phyloP scores from a whole-genome alignment of 2,888 invertebrate genomes.

The Thymelicus sylvestris region DNA sequence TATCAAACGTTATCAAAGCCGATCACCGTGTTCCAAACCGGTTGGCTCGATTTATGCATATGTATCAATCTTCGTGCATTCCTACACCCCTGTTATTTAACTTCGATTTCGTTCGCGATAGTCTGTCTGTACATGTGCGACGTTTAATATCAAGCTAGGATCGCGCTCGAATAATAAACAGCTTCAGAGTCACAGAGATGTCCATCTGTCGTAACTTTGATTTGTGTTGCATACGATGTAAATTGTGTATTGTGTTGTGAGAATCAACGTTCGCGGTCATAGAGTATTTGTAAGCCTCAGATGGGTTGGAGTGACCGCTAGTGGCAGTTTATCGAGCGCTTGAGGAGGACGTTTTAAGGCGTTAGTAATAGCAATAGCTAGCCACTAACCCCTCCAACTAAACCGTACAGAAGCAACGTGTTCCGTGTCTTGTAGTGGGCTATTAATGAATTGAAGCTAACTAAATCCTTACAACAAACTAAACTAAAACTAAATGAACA shows the following conservation, averaged over 20 bases:
- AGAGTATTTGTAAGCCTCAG: no score
- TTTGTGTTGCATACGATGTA: conserved; percentile 25
- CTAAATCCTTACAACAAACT: no score
- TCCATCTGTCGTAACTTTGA: conserved; percentile 26
- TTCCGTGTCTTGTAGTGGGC: no score
- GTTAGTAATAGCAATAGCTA: no score
- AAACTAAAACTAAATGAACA: no score
- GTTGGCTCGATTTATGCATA: conserved; percentile 29
- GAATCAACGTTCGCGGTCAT: conserved; percentile 18
- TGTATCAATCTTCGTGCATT: conserved; percentile 21
- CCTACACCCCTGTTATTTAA: conserved; percentile 2
- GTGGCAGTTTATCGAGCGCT: no score
- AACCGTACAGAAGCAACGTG: no score
- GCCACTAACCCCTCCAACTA: no score
- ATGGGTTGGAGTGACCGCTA: no score
- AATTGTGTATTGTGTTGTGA: conserved; percentile 30
- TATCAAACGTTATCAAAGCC: conserved; percentile 17
- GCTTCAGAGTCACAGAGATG: conserved; percentile 26
- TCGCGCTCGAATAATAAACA: conserved; percentile 19
- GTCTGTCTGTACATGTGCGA: neutral
- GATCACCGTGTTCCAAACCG: conserved; percentile 6
- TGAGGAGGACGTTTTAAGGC: no score
- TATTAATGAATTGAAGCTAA: no score
- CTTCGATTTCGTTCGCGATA: conserved; percentile 15
- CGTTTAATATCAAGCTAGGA: conserved; percentile 13